Conservation (phyloP, 2,888 invertebrate genomes). For the Cephonodes hylas region DNA sequence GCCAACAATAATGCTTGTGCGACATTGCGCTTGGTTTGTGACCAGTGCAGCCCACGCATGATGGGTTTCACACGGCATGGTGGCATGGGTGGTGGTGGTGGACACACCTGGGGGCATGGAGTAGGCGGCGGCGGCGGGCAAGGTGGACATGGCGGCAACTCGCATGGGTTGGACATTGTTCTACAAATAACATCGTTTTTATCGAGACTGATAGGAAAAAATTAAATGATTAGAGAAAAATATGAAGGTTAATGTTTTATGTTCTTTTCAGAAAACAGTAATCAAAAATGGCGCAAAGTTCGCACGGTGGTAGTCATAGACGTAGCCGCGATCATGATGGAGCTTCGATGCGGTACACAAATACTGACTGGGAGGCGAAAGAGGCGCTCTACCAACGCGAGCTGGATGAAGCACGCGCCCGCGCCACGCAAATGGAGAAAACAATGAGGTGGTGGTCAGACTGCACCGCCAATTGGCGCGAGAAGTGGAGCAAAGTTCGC, state of each 20-base stretch:
- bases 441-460: constrained; percentile 99
- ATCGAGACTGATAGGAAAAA: background rate
- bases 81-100: constrained; percentile 46
- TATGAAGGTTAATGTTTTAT: background rate
- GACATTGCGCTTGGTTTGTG: constrained; percentile 83
- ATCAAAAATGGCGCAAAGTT: constrained; percentile 82
- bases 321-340: constrained; percentile 83
- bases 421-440: constrained; percentile 99
- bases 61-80: constrained; percentile 77
- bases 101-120: constrained; percentile 49
- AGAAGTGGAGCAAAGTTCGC: constrained; percentile 96
- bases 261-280: constrained; percentile 33
- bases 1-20: constrained; percentile 65
- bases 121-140: constrained; percentile 49
- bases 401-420: constrained; percentile 95
- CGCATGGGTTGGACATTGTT: constrained; percentile 38
- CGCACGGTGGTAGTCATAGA: constrained; percentile 85
- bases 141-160: constrained; percentile 38
- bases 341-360: constrained; percentile 82
- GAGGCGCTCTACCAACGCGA: constrained; percentile 87
- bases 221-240: no score
- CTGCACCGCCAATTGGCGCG: constrained; percentile 98
- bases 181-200: background rate
- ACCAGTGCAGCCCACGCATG: constrained; percentile 85
- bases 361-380: constrained; percentile 90